Evolutionary conservation across 2,113 vertebrate genomes (phyloP), one percentile per base, ranked within the genome.

Genomic region (Silurus glanis): DNA sequence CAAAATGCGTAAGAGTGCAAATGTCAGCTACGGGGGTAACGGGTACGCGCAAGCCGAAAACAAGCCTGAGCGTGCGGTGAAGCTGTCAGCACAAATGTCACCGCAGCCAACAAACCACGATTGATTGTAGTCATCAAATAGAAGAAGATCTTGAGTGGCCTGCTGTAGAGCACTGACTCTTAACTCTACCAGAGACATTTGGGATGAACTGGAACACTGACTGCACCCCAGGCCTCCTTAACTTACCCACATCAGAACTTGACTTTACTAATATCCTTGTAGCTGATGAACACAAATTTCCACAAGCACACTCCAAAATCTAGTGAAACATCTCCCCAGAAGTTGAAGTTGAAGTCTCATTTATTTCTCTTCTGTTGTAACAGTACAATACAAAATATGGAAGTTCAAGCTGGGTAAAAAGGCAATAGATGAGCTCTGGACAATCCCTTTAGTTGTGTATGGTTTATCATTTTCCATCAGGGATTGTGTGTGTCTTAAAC

Each of bases 1-100:
- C 83, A 75, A 45, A 80, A 87, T 17, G 23, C 49, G 72, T 78
- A 66, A 59, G 53, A 82, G 72, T 83, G 88, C 80, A 87, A 74
- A 25, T 84, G 55, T 85, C 64, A 74, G 19, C 49, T 55, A 23
- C 37, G 37, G 9, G 5, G 56, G 9, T 85, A 53, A 82, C 13
- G 3, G 74, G 80, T 61, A 37, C 28, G 37, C 80, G 8, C 53
- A n/a, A 75, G 37, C 56, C 9, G 21, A 56, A 37, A 64, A 37
- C 51, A 28, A 51, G 67, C 28, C 62, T 0, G 56, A 51, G 59
- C 59, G 21, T 37, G 49, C 12, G 14, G 10, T 55, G 28, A 55
- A 64, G 74, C 45, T 67, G 76, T 79, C 53, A 17, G 61, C 80
- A 75, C 49, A 66, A 64, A n/a, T 82, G 80, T 82, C 80, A 82